Percentiles rank a stretch among this genome's conserved stretches.
Conservation (phyloP, 2,888 invertebrate genomes). For the Sinodicranocentrus sp. region DNA sequence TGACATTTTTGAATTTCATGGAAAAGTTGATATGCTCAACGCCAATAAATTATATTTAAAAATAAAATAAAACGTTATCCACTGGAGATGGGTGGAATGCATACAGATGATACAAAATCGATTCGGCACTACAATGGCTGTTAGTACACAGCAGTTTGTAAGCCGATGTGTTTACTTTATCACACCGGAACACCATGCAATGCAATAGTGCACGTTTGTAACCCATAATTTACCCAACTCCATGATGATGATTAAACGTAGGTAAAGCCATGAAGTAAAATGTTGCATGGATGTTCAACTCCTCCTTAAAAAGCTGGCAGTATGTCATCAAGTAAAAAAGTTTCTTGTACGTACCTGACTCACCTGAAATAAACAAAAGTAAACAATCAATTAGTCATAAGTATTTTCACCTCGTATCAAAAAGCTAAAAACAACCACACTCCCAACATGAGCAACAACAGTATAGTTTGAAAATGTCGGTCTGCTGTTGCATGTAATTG, state of each 20-base stretch:
- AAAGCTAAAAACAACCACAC: too few species aligned
- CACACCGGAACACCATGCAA: conserved; percentile 53
- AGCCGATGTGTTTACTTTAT: too few species aligned
- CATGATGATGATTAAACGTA: conserved; percentile 33
- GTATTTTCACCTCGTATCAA: conserved; percentile 20
- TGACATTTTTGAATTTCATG: too few species aligned
- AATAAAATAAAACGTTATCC: too few species aligned
- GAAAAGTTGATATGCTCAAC: too few species aligned
- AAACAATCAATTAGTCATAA: conserved; percentile 65
- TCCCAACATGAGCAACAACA: too few species aligned
- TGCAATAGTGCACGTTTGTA: conserved; percentile 45
- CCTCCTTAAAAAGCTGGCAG: conserved; percentile 46
- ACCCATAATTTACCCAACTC: conserved; percentile 60
- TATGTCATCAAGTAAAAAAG: conserved; percentile 59
- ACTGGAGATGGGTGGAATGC: too few species aligned
- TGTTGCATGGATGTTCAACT: conserved; percentile 66
- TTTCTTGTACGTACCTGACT: conserved; percentile 60
- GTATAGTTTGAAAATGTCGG: too few species aligned
- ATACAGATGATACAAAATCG: background rate
- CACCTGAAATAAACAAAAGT: conserved; percentile 62
- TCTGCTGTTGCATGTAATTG: too few species aligned
- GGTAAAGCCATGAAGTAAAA: conserved; percentile 43
- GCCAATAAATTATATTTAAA: too few species aligned
- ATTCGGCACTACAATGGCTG: background rate
- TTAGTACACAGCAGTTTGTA: too few species aligned